phyloP scores from a whole-genome alignment of 2,888 invertebrate genomes.

The Tryphoninae sp. region DNA sequence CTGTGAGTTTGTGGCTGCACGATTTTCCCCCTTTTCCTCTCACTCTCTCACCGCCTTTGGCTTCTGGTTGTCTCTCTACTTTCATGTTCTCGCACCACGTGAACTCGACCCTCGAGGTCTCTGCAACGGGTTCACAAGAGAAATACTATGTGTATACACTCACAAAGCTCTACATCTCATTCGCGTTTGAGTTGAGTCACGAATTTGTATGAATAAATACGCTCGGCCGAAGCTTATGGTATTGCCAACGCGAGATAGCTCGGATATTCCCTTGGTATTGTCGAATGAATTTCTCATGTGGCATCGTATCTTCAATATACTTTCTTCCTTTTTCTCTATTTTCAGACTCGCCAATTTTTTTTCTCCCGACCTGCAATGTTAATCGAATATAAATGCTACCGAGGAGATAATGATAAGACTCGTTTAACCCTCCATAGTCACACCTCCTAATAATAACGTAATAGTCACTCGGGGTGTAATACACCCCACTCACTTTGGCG shows the following conservation, averaged over 20 bases:
- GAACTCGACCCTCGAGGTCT: constrained; percentile 9
- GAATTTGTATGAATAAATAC: constrained; percentile 52
- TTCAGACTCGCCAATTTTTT: no score
- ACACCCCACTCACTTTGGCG: no score
- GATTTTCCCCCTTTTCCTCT: constrained; percentile 1
- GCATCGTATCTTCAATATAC: no score
- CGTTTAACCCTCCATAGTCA: no score
- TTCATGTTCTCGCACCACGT: constrained; percentile 18
- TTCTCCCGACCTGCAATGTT: no score
- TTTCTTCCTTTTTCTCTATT: no score
- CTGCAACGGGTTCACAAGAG: constrained; percentile 30
- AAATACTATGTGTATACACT: constrained; percentile 18
- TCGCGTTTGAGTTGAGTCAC: constrained; percentile 43
- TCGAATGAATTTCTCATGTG: no score
- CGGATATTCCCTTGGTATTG: background rate
- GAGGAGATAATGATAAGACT: no score
- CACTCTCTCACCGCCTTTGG: constrained; percentile 5
- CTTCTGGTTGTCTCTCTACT: constrained; percentile 25
- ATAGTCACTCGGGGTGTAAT: no score
- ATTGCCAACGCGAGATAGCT: background rate
- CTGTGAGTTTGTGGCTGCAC: constrained; percentile 33
- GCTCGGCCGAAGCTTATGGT: constrained; percentile 20
- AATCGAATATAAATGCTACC: no score
- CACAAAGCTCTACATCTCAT: constrained; percentile 31
- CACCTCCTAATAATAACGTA: no score